Evolutionary conservation across 1,140 invertebrate genomes (phyloP).

Genomic region (Branchinecta lynchi): DNA sequence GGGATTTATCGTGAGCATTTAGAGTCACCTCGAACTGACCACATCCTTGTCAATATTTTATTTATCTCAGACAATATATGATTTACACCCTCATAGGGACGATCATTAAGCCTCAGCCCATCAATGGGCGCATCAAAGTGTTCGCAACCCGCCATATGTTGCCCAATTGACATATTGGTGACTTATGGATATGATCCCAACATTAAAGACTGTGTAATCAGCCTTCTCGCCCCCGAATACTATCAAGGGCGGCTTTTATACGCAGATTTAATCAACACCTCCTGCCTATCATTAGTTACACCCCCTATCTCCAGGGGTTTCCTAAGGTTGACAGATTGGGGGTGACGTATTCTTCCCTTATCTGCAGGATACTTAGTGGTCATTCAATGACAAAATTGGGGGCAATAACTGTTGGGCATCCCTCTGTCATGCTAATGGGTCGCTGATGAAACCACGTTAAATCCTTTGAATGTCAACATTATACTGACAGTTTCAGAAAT

Average conservation of each 20-base stretch:
- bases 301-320: conserved; percentile 10
- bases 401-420: conserved; percentile 13
- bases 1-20: no score
- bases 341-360: neutral
- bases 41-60: no score
- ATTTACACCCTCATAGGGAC: no score
- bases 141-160: neutral
- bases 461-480: no score
- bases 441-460: neutral
- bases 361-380: neutral
- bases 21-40: no score
- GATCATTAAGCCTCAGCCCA: no score
- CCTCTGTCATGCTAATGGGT: conserved; percentile 17
- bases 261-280: conserved; percentile 11
- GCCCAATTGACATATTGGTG: neutral
- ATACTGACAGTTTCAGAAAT: no score
- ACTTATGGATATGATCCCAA: neutral
- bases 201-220: neutral
- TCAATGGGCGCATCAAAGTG: no score
- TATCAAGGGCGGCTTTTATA: neutral
- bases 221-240: neutral
- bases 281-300: neutral
- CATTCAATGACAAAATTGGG: neutral
- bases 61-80: no score
- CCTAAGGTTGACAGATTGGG: neutral